phyloP scores from a whole-genome alignment of 2,888 invertebrate species.

The Ernsta delagoae region DNA sequence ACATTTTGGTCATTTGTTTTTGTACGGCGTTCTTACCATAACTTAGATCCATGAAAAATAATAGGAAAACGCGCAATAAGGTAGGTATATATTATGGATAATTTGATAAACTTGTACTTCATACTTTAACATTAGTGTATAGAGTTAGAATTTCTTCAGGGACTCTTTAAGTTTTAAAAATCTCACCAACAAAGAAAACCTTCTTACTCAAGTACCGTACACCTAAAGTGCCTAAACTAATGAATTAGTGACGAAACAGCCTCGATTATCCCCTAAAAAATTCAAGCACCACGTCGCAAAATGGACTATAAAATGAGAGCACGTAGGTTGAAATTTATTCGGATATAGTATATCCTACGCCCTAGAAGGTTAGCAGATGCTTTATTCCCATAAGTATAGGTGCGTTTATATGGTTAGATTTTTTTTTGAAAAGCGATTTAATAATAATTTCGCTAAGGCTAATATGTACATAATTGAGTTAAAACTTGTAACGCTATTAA shows the following conservation, averaged over 20 bases:
- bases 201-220: not conserved
- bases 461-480: too few relatives aligned
- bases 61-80: too few relatives aligned
- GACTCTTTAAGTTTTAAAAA: not conserved
- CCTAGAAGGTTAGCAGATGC: conserved; percentile 5
- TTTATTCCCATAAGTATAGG: conserved; percentile 3
- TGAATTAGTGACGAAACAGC: conserved; percentile 14
- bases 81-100: too few relatives aligned
- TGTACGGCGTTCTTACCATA: too few relatives aligned
- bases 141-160: too few relatives aligned
- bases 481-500: too few relatives aligned
- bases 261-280: conserved; percentile 6
- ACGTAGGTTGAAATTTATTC: conserved; percentile 15
- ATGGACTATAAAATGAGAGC: conserved; percentile 38
- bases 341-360: not conserved
- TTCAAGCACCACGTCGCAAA: conserved; percentile 31
- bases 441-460: not conserved
- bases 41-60: too few relatives aligned
- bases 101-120: too few relatives aligned
- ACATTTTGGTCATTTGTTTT: too few relatives aligned
- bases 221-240: conserved; percentile 17
- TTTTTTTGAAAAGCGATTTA: not conserved
- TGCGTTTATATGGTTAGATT: not conserved
- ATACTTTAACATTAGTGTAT: too few relatives aligned
- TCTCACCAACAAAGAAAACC: not conserved